Base-by-base conservation (phyloP, 2,888 invertebrate genomes). In the Cactoblastis cactorum region DNA sequence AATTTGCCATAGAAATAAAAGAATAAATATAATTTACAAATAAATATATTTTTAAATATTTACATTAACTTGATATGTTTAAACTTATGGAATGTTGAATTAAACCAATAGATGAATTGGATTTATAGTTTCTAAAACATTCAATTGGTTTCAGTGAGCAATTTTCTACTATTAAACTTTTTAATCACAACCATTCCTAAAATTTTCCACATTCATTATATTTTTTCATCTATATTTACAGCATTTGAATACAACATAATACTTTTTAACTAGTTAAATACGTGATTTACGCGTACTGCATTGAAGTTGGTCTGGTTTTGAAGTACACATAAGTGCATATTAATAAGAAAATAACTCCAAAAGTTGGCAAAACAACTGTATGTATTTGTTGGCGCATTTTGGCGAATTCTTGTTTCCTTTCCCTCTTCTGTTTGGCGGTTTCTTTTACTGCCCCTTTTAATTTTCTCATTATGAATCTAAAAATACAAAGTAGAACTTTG, bases 381-480 rank as follows among this genome's bases (percentile, higher is more conserved):
- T 93, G 93, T n/a, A 95, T 91, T 72, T 95, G 94, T 70, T 93
- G 93, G 66, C 95, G 94, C 71, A 93, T 94, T 76, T 94, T 94
- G 6, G 94, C 90, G 68, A 96, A 96, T 60, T 96, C 96, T 80
- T 95, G 93, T 83, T 95, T 95, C 32, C 97, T 92, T 69, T 96
- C 95, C 66, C 94, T 94, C 74, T 95, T 95, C 79, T 96, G 96
- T 74, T 93, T 94, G 9, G 94, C 94, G 0, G 94, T 94, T 85
- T 96, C 96, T 83, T 96, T 96, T 41, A 93, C 92, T 49, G 94
- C 94, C 46, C 95, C 95, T 72, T 95, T 96, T 35, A 95, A 82
- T 74, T 95, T 95, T 60, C 95, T 92, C 96, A 96, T 96, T 59
- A 65, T 90, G 56, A 19, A 53, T 46, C 77, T 78, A 64, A 58